Base-by-base conservation (phyloP, 2,888 invertebrate species). In the Dryocosmus kuriphilus region DNA sequence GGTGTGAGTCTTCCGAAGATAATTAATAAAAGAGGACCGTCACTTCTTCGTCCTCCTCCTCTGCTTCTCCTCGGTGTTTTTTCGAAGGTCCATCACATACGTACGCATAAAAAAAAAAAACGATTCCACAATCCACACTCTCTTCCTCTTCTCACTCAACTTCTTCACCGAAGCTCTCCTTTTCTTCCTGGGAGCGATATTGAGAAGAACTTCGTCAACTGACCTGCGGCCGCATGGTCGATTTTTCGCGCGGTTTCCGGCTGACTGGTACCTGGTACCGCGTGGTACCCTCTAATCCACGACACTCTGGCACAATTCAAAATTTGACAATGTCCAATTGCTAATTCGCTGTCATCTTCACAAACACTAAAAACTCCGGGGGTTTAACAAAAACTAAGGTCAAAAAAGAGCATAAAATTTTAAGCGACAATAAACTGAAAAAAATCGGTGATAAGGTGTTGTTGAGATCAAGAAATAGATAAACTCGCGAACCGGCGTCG, bases 21-120 rank as follows among this genome's bases (percentile, higher is more conserved):
- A 51, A 30, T 46, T 62, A 60, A 77, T 24, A 67, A 78, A 76
- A 61, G 74, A 67, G 60, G 61, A 80, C 60, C 63, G 77, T 79
- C 63, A 81, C 78, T 73, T 27, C 62, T 46, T 55, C 60, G 60
- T 84, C 87, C 83, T 84, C 82, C 83, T 84, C 82, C 85, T 85
- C 82, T 82, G 82, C 84, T 81, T 79, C 84, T 55, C 51, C 71
- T 24, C 75, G 77, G 30, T 38, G 32, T 24, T 71, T 38, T 65
- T 35, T 27, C 67, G 35, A 38, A 35, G 61, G 65, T 65, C 57
- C 55, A 65, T 65, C 60, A 62, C 74, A n/a, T n/a, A n/a, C 63
- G 30, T 51, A 57, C 19, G 57, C 55, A n/a, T 38, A 7, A 38
- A 16, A 19, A 30, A 57, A 16, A 35, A 74, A 74, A 55, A n/a